Evolutionary conservation across 2,797 vertebrate genomes (phyloP).

Genomic region (Sarcophilus harrisii): DNA sequence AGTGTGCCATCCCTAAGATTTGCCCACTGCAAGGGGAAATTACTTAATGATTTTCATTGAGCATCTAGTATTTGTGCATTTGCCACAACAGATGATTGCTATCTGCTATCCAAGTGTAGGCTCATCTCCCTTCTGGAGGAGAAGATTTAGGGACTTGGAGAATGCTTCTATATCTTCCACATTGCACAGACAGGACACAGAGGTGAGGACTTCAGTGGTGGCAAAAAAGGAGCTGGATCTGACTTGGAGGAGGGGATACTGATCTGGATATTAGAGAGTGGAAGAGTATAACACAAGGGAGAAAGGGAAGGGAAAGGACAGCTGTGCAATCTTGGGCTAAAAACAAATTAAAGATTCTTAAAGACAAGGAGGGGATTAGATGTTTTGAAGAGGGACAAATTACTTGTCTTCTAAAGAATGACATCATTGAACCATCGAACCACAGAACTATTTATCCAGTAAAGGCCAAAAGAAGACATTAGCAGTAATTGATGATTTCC

Average conservation of each 20-base stretch:
- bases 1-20: too few relatives aligned
- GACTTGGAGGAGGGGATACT: not conserved
- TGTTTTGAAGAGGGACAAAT: not conserved
- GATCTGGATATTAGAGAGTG: not conserved
- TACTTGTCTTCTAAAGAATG: not conserved
- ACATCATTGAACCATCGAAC: not conserved
- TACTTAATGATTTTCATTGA: not conserved
- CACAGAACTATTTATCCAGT: not conserved
- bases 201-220: not conserved
- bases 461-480: not conserved
- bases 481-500: not conserved
- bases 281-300: not conserved
- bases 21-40: not conserved
- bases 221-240: not conserved
- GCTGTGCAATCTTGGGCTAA: not conserved
- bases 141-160: not conserved
- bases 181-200: not conserved
- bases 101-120: not conserved
- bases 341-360: not conserved
- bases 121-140: not conserved
- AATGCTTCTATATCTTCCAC: not conserved
- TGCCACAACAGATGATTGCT: not conserved
- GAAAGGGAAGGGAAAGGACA: not conserved
- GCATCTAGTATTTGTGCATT: not conserved
- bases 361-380: not conserved